These are phyloP conservation scores for Aporophyla nigra DNA, from an alignment of 2,888 invertebrate species.

Conservation along the genomic window DNA sequence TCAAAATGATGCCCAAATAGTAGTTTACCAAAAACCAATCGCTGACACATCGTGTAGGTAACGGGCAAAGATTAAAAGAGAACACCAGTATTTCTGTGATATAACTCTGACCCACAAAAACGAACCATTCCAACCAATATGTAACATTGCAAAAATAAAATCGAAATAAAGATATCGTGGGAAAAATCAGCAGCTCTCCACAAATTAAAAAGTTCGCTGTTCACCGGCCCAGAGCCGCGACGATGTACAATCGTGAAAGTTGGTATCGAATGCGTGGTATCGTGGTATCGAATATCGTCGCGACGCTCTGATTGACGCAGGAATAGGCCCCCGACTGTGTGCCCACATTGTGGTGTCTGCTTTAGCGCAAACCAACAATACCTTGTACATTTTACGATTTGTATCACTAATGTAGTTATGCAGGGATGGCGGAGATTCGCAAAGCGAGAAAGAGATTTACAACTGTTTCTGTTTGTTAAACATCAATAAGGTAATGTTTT, in stretches of 20 bases:
- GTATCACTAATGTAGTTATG: conserved; percentile 35
- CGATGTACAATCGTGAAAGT: conserved; percentile 71
- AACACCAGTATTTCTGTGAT: conserved; percentile 2
- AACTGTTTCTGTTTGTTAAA: background rate
- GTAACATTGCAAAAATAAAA: conserved; percentile 40
- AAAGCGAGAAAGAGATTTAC: background rate
- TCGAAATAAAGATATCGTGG: conserved; percentile 54
- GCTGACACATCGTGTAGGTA: background rate
- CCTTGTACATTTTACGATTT: conserved; percentile 45
- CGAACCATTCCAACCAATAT: conserved; percentile 21
- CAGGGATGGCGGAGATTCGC: conserved; percentile 19
- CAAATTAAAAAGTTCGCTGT: conserved; percentile 56
- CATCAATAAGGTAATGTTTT: background rate
- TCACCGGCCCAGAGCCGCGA: conserved; percentile 44
- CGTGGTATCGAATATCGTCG: conserved; percentile 68
- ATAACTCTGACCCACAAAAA: conserved; percentile 9
- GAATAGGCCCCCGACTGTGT: conserved; percentile 56
- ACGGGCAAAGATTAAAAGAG: background rate
- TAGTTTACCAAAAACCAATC: background rate
- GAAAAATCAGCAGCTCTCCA: conserved; percentile 47
- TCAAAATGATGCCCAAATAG: background rate
- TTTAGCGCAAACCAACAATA: conserved; percentile 48
- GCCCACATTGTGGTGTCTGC: conserved; percentile 45
- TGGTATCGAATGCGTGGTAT: conserved; percentile 70
- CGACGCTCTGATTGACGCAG: conserved; percentile 74